phyloP scores from a whole-genome alignment of 1,140 invertebrate genomes.

The Oedothorax gibbosus region DNA sequence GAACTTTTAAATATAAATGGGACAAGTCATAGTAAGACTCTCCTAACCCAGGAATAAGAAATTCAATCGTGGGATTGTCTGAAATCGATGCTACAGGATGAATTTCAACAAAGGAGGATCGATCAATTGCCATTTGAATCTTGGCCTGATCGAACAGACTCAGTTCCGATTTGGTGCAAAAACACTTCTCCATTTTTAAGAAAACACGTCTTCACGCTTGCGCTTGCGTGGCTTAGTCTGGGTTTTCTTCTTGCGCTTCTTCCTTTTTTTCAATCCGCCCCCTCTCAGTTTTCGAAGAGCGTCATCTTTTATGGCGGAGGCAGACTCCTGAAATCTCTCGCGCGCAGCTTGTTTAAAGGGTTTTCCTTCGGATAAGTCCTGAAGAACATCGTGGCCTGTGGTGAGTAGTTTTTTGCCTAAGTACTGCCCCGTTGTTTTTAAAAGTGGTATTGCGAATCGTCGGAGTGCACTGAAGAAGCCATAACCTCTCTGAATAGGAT shows the following conservation, averaged over 20 bases:
- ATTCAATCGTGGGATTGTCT: neutral
- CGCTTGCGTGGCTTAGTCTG: neutral
- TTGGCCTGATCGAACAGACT: neutral
- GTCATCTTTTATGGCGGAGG: neutral
- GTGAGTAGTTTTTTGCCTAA: neutral
- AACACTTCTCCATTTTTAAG: conserved; percentile 6
- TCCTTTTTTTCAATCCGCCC: neutral
- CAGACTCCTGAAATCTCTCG: neutral
- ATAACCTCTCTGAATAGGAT: neutral
- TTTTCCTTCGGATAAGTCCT: neutral
- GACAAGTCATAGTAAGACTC: neutral
- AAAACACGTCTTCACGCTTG: neutral
- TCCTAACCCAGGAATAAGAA: neutral
- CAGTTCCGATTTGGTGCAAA: neutral
- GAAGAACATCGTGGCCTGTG: neutral
- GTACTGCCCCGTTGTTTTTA: neutral
- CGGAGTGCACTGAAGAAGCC: neutral
- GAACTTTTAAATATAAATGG: neutral
- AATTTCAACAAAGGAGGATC: neutral
- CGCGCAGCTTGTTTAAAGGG: neutral
- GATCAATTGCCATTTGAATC: neutral
- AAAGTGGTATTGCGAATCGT: neutral
- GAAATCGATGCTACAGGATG: conserved; percentile 1
- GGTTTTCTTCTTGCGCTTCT: neutral
- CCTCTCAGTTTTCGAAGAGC: neutral